Conservation (phyloP, 2,113 vertebrate genomes). For the Heliornis fulica region DNA sequence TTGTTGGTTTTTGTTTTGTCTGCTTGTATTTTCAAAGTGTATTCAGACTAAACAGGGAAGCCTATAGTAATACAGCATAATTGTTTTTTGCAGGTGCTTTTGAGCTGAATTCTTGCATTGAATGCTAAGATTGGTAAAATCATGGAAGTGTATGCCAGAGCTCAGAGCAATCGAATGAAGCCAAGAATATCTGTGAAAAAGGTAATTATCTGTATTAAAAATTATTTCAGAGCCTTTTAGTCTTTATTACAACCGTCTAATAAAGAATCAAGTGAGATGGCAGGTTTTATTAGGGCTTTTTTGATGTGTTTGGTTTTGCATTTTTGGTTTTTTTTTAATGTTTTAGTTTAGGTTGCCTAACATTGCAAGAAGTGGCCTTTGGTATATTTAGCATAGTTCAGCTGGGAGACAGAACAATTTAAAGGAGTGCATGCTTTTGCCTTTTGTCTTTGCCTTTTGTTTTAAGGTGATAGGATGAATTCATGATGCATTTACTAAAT, state of each 20-base stretch:
- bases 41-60: neutral
- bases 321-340: neutral
- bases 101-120: neutral
- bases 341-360: neutral
- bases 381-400: neutral
- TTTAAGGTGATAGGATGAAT: neutral
- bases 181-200: slow-evolving; percentile 83
- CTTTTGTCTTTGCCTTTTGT: neutral
- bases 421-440: neutral
- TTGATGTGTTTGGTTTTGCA: neutral
- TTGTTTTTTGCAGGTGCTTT: slow-evolving; percentile 42
- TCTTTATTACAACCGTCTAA: neutral
- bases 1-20: neutral
- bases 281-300: neutral
- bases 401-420: neutral
- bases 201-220: slow-evolving; percentile 53
- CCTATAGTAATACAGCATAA: neutral
- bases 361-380: neutral
- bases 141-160: slow-evolving; percentile 83
- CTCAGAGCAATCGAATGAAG: slow-evolving; percentile 78
- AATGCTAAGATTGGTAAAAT: neutral
- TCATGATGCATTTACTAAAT: neutral
- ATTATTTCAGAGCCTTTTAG: rapidly evolving
- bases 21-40: neutral
- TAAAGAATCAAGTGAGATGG: neutral